Evolutionary conservation across 2,888 invertebrate species (phyloP), one percentile per base, ranked within the genome.

Genomic region (Idaea dimidiata): DNA sequence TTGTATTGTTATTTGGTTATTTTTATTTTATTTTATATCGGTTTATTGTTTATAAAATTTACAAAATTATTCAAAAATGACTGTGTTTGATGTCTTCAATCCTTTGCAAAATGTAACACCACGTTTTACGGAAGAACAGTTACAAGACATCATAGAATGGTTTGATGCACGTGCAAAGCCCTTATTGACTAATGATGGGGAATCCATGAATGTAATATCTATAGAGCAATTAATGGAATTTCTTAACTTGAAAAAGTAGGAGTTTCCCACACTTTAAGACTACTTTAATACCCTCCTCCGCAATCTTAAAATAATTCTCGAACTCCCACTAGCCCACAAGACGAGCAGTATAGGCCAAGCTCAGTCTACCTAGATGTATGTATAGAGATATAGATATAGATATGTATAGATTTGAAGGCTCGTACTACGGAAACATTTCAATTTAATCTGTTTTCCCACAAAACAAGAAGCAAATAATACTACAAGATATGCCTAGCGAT

Each of bases 191-290:
- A 76, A 86, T 60, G 81, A 86, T 18, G 80, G 75, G 17, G 79
- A 78, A 72, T 81, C 83, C 10, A 78, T 76, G 61, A 76, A 84
- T 65, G 84, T 84, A 73, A 79, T 91, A 75, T 83, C 84, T 61
- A 78, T 90, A 71, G 85, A 88, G 68, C 74, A 86, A 66, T 64
- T 90, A 7, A 72, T 79, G 66, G 64, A 75, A 31, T 91, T 85
- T 78, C 77, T 91, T 68, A 81, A 79, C 59, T 71, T 86, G 61
- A 88, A 84, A 75, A 90, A 83, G 91, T 91, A 86, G 70, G 17
- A 54, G 17, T 54, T 54, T 54, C 54, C 54, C 54, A 54, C 17
- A 54, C 24, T 18, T n/a, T 55, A 55, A 16, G 10, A 14, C 14
- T n/a, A n/a, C n/a, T n/a, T n/a, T n/a, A n/a, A n/a, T n/a, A n/a